Percentiles rank a stretch among this genome's conserved stretches.
These are phyloP conservation scores for Phalanger gymnotis DNA, from an alignment of 2,797 vertebrate genomes.

Conservation along the genomic window DNA sequence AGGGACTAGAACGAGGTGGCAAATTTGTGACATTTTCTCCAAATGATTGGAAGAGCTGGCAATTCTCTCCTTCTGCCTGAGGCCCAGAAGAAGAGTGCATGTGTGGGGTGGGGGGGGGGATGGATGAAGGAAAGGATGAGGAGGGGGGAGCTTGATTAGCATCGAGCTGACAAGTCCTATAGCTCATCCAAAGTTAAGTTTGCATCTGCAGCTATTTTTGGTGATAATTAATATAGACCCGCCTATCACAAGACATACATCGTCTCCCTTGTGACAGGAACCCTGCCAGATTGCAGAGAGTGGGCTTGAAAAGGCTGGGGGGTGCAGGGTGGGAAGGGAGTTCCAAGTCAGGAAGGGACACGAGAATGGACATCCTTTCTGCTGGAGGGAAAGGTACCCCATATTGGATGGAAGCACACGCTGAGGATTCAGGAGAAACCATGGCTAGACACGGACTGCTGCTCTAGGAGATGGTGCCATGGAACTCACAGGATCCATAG, in stretches of 20 bases:
- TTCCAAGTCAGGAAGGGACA: not conserved
- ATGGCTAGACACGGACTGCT: not conserved
- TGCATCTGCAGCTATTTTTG: slow-evolving; percentile 60
- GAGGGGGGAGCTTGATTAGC: slow-evolving; percentile 47
- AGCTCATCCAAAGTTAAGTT: slow-evolving; percentile 53
- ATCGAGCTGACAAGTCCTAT: slow-evolving; percentile 48
- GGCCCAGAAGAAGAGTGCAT: slow-evolving; percentile 13
- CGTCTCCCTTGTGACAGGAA: slow-evolving; percentile 35
- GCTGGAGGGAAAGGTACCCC: not conserved
- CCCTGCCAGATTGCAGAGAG: not conserved
- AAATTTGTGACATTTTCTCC: not conserved
- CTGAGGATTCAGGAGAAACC: not conserved
- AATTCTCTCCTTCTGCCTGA: slow-evolving; percentile 45
- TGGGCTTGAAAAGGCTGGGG: no score
- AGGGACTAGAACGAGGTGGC: not conserved
- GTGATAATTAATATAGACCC: slow-evolving; percentile 41
- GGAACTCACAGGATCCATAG: no score
- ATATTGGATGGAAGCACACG: not conserved
- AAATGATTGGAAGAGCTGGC: slow-evolving; percentile 14
- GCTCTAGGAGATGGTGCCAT: not conserved
- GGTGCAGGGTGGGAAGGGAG: not conserved
- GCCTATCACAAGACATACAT: slow-evolving; percentile 21
- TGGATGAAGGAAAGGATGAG: slow-evolving; percentile 33
- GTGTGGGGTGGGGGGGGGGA: not conserved
- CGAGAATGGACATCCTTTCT: not conserved